Conservation (phyloP, 1,140 invertebrate genomes). For the Heliconius hewitsoni region DNA sequence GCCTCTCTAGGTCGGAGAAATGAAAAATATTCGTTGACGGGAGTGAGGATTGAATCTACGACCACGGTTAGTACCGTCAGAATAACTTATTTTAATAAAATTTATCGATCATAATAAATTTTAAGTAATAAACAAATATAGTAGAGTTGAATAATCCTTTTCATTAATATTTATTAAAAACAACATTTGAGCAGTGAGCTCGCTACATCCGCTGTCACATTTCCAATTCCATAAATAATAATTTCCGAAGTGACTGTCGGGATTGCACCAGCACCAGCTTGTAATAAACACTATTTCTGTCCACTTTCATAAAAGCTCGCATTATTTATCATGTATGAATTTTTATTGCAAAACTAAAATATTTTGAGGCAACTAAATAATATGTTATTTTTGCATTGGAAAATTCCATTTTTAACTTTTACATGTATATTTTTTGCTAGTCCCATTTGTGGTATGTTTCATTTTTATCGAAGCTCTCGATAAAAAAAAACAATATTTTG, state of each 20-base stretch:
- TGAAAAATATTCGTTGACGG: no score
- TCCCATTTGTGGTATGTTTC: no score
- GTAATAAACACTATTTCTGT: conserved; percentile 19
- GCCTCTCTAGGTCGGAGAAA: no score
- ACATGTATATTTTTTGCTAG: no score
- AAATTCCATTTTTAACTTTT: neutral
- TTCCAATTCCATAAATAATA: conserved; percentile 27
- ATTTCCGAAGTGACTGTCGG: conserved; percentile 18
- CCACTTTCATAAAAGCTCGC: conserved; percentile 8
- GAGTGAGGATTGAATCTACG: no score
- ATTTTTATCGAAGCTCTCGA: no score
- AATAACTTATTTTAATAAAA: no score
- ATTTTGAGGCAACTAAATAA: neutral
- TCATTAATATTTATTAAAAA: conserved; percentile 4
- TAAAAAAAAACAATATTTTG: no score
- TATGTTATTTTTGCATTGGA: neutral
- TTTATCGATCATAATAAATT: no score
- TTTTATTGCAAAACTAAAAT: neutral
- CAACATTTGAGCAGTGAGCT: neutral
- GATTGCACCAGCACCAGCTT: conserved; percentile 17
- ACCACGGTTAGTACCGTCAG: no score
- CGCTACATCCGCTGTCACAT: conserved; percentile 18
- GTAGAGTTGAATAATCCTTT: no score
- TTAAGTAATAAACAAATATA: no score
- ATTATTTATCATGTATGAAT: conserved; percentile 12